phyloP scores from a whole-genome alignment of 2,113 vertebrate genomes.

The Microcebus murinus region DNA sequence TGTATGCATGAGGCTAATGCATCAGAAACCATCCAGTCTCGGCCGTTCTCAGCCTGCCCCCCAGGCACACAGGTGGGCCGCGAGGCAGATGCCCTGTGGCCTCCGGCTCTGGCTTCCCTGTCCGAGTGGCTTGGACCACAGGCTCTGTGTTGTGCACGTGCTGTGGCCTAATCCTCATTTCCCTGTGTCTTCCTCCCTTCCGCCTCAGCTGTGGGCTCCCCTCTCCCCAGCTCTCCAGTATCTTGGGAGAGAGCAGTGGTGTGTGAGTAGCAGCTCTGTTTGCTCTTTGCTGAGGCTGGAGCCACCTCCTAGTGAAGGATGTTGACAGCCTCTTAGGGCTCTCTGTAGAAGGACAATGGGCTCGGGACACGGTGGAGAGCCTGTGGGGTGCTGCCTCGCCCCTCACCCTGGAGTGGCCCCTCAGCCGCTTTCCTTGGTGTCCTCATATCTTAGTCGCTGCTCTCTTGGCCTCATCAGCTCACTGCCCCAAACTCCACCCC shows the following conservation, averaged over 20 bases:
- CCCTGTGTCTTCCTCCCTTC: neutral
- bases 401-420: neutral
- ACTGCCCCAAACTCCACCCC: neutral
- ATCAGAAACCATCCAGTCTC: neutral
- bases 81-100: neutral
- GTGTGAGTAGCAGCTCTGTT: neutral
- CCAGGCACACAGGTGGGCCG: neutral
- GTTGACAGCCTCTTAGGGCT: neutral
- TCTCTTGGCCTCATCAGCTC: neutral
- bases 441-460: neutral
- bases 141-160: rapidly evolving
- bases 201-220: neutral
- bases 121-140: neutral
- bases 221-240: neutral
- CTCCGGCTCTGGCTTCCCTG: neutral
- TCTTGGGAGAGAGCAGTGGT: neutral
- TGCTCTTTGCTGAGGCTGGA: neutral
- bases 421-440: rapidly evolving
- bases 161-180: neutral
- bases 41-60: neutral
- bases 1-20: neutral
- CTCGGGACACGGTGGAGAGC: neutral
- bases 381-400: neutral
- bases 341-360: neutral
- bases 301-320: neutral